These are phyloP conservation scores for Thamnophis sirtalis DNA, from an alignment of 2,113 vertebrate genomes.

Conservation along the genomic window DNA sequence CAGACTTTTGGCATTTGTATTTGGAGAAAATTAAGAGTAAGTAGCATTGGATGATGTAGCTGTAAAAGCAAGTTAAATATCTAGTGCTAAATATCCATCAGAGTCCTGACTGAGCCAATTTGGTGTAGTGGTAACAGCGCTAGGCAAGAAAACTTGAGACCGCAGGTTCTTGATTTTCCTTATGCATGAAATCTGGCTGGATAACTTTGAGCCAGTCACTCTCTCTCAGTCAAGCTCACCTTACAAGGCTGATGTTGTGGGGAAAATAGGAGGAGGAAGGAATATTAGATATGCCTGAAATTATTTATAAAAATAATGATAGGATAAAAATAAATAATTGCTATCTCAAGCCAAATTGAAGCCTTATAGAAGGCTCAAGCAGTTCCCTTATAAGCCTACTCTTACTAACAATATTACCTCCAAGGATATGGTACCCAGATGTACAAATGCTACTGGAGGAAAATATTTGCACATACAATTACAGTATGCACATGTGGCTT, in stretches of 20 bases:
- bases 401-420: background rate
- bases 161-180: background rate
- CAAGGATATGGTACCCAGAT: background rate
- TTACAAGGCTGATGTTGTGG: background rate
- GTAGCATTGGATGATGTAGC: background rate
- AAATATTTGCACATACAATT: background rate
- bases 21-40: background rate
- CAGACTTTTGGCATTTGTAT: slow-evolving; percentile 1
- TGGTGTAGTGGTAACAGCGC: background rate
- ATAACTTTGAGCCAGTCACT: background rate
- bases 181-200: background rate
- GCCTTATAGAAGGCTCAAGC: background rate
- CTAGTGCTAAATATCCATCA: background rate
- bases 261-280: background rate
- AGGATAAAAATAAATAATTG: background rate
- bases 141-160: background rate
- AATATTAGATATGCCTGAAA: background rate
- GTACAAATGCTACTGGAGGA: background rate
- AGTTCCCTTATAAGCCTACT: background rate
- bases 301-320: background rate
- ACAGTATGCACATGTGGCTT: background rate
- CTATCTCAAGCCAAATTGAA: background rate
- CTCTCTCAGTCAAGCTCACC: background rate
- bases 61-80: background rate
- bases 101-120: background rate